Evolutionary conservation across 2,113 vertebrate species (phyloP), one percentile per base, ranked within the genome.

Genomic region (Lophochroa leadbeateri): DNA sequence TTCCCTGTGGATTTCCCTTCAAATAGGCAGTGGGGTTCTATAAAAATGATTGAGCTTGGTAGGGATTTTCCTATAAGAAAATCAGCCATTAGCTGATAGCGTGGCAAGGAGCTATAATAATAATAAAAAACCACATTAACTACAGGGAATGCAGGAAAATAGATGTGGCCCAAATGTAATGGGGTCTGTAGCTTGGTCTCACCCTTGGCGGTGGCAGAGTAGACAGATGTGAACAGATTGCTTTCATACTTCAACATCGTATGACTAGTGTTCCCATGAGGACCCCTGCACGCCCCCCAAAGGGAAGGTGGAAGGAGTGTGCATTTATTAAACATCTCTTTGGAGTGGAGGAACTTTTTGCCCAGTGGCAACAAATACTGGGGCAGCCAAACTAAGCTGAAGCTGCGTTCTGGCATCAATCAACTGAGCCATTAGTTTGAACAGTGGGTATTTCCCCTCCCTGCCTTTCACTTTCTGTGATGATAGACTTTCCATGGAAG

Each of bases 401-500:
- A 79, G 60, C 64, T 93, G 65, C 43, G 11, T 77, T 64, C 69
- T 90, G 61, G 43, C 58, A 96, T 95, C 72, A 50, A 55, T 95
- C 92, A 90, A 43, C 19, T 39, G 83, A 88, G 47, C n/a, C 50
- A 57, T 95, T 96, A 87, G 41, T 65, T 57, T 78, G 86, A 94
- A 28, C 63, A 70, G 82, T 67, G 43, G 80, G 70, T 86, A 70
- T 82, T 92, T 88, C 86, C 94, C 46, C 84, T 91, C 94, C 64
- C 35, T 84, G 90, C 86, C 77, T 92, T 94, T 94, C 70, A 41
- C 44, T 75, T 96, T 64, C 90, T 80, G 83, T 53, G 50, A 63
- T 86, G 88, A 92, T 88, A 95, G 95, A 97, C 96, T 80, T 96
- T 65, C 47, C 50, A n/a, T 1, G 20, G 44, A 91, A 76, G 69